A percentile compares a stretch with the other conserved stretches of the same genome.
phyloP scores from a whole-genome alignment of 2,113 vertebrate species.

The Malaclemys terrapin region DNA sequence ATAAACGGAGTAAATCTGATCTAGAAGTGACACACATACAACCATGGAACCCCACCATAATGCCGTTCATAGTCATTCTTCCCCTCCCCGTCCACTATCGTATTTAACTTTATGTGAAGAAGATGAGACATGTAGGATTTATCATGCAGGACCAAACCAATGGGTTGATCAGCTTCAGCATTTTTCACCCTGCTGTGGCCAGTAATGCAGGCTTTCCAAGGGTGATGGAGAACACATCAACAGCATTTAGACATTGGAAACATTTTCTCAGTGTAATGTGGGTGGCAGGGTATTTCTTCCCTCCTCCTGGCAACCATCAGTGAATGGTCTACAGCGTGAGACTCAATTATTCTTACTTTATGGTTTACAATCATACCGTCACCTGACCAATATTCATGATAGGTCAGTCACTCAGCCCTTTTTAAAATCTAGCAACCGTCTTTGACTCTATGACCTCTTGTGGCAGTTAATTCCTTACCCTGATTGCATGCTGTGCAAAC shows the following conservation, averaged over 20 bases:
- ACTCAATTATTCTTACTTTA: not conserved
- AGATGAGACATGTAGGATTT: not conserved
- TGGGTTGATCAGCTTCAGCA: not conserved
- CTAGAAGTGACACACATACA: not conserved
- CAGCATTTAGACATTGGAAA: not conserved
- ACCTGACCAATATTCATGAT: not conserved
- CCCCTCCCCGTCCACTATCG: not conserved
- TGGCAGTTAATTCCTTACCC: conserved; percentile 28
- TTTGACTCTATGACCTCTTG: not conserved
- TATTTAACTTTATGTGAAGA: not conserved
- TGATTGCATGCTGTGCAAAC: not conserved
- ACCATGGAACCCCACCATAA: fast-evolving
- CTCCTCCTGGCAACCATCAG: not conserved
- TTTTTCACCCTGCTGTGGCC: not conserved
- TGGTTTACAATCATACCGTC: not conserved
- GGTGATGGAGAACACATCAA: not conserved
- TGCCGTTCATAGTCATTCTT: not conserved
- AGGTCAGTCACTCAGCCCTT: conserved; percentile 15
- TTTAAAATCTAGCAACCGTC: not conserved
- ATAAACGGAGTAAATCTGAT: not conserved
- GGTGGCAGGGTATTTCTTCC: not conserved
- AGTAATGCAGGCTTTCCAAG: not conserved
- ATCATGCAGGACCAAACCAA: not conserved
- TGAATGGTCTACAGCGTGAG: not conserved
- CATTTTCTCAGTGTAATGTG: not conserved